phyloP scores from a whole-genome alignment of 2,113 vertebrate genomes.

The Hipposideros armiger region DNA sequence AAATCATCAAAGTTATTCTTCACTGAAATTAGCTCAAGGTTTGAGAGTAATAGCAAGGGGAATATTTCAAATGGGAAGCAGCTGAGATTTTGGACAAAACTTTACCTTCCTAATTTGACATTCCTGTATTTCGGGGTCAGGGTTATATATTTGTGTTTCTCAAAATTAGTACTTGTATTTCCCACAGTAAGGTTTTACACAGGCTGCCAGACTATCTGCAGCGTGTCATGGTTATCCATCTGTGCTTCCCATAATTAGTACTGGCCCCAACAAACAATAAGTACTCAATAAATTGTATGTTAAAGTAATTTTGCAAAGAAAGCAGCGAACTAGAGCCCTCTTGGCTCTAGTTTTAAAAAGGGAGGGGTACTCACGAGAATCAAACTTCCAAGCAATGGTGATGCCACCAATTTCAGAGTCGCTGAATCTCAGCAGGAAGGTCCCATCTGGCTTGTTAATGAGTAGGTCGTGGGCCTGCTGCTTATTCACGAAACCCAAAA shows the following conservation, averaged over 20 bases:
- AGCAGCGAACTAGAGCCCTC: not conserved
- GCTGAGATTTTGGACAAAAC: not conserved
- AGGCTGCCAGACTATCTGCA: not conserved
- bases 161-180: not conserved
- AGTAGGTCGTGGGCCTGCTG: slow-evolving; percentile 98
- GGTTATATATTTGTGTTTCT: not conserved
- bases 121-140: not conserved
- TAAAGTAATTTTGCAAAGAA: not conserved
- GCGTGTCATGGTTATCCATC: not conserved
- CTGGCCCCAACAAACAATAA: not conserved
- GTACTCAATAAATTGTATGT: not conserved
- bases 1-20: not conserved
- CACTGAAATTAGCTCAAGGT: not conserved
- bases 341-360: not conserved
- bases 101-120: too few relatives aligned
- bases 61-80: not conserved
- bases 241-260: not conserved
- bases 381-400: slow-evolving; percentile 96
- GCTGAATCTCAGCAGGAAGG: slow-evolving; percentile 97
- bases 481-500: slow-evolving; percentile 98
- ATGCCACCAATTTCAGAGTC: slow-evolving; percentile 99
- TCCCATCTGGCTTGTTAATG: slow-evolving; percentile 98
- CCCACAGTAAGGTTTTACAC: not conserved
- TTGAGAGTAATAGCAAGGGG: not conserved
- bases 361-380: slow-evolving; percentile 86